These are phyloP conservation scores for Leucophenga maculata DNA, from an alignment of 2,888 invertebrate species.

Conservation along the genomic window DNA sequence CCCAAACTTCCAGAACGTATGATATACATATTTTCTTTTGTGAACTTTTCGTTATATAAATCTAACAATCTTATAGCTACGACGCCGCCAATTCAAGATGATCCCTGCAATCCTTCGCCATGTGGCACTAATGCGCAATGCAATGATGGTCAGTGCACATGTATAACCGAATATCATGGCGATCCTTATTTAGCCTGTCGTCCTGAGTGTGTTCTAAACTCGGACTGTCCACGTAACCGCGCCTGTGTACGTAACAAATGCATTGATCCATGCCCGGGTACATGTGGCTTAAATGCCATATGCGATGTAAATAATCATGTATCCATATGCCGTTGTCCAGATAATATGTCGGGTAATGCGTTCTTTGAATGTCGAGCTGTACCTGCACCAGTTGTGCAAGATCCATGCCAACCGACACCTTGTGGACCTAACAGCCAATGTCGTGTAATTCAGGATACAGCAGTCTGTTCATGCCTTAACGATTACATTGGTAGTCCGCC, in stretches of 20 bases:
- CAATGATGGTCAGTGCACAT: constrained; percentile 79
- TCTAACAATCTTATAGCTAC: constrained; percentile 45
- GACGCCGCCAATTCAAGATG: constrained; percentile 54
- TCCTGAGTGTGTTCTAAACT: constrained; percentile 84
- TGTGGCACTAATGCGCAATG: constrained; percentile 84
- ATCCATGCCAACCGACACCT: constrained; percentile 81
- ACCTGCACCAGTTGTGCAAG: constrained; percentile 72
- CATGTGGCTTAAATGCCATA: constrained; percentile 83
- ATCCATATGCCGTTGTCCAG: constrained; percentile 83
- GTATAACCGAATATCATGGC: constrained; percentile 81
- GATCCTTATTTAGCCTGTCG: constrained; percentile 83
- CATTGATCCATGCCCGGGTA: constrained; percentile 81
- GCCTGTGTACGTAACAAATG: constrained; percentile 85
- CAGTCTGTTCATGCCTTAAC: constrained; percentile 78
- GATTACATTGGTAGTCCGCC: constrained; percentile 81
- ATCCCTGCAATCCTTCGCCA: constrained; percentile 82
- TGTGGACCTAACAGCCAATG: constrained; percentile 83
- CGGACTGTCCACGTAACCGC: constrained; percentile 79
- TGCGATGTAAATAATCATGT: constrained; percentile 86
- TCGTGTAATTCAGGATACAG: constrained; percentile 77
- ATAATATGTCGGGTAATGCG: constrained; percentile 85
- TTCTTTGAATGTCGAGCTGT: constrained; percentile 77
- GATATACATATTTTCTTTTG: constrained; percentile 31
- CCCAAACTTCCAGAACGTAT: constrained; percentile 67
- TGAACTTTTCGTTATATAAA: neutral